Percentiles rank a stretch among this genome's conserved stretches.
Evolutionary conservation across 2,888 invertebrate species (phyloP).

Genomic region (Nomada fucata): DNA sequence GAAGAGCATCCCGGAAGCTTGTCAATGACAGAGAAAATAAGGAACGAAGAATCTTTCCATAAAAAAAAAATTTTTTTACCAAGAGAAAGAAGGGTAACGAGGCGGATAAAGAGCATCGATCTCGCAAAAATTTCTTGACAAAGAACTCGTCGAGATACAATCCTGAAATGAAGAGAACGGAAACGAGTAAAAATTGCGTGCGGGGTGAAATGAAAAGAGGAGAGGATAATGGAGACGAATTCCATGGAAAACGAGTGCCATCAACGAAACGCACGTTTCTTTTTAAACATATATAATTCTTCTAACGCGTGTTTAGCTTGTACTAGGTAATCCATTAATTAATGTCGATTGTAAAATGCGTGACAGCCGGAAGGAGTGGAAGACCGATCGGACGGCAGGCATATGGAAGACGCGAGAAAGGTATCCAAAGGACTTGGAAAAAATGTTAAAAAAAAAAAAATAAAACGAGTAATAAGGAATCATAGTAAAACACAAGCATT

Average conservation of each 20-base stretch:
- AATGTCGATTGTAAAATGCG: constrained; percentile 31
- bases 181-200: neutral
- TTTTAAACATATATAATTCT: constrained; percentile 44
- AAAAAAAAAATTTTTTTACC: neutral
- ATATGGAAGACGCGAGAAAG: constrained; percentile 57
- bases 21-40: neutral
- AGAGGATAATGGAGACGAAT: neutral
- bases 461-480: constrained; percentile 56
- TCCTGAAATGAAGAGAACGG: neutral
- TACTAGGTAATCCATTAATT: constrained; percentile 64
- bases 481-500: constrained; percentile 76
- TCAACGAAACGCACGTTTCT: constrained; percentile 43
- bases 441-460: constrained; percentile 18
- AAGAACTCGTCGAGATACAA: too few relatives aligned
- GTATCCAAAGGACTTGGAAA: constrained; percentile 61
- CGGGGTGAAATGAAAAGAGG: neutral
- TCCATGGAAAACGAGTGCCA: constrained; percentile 1
- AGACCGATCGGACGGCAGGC: constrained; percentile 83
- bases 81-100: neutral
- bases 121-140: neutral
- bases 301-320: constrained; percentile 48
- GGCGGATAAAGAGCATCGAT: neutral
- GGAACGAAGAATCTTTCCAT: neutral
- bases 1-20: constrained; percentile 9
- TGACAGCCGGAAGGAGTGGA: constrained; percentile 46